Conservation (phyloP, 2,797 vertebrate species). For the Danionella dracula region DNA sequence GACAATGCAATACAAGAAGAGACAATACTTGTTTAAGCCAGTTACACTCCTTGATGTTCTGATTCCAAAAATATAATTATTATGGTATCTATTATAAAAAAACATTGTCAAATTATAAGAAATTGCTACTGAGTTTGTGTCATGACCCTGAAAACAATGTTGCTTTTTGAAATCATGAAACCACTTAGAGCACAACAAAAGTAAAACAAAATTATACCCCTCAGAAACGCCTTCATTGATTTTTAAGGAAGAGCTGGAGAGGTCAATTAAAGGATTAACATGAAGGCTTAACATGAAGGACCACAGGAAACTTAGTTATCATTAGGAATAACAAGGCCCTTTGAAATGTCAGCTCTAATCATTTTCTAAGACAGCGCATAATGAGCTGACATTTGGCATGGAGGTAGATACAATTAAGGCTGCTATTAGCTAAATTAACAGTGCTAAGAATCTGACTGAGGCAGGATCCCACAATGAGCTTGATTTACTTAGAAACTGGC, state of each 20-base stretch:
- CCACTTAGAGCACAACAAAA: no score
- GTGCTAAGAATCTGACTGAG: slow-evolving; percentile 29
- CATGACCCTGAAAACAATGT: no score
- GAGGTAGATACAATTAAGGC: slow-evolving; percentile 57
- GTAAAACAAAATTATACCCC: no score
- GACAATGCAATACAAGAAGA: no score
- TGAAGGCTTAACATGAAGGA: slow-evolving; percentile 1
- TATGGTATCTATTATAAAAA: no score
- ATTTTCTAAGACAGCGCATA: slow-evolving; percentile 26
- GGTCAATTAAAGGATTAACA: slow-evolving; percentile 13
- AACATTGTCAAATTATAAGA: no score
- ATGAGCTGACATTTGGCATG: slow-evolving; percentile 42
- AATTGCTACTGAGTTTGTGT: no score
- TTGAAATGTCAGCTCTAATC: slow-evolving; percentile 34
- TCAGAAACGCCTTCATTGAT: slow-evolving; percentile 4
- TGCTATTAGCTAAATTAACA: slow-evolving; percentile 55
- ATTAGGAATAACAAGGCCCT: slow-evolving; percentile 15
- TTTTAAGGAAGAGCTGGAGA: neutral
- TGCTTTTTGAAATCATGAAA: no score
- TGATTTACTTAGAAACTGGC: slow-evolving; percentile 57
- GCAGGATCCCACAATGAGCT: slow-evolving; percentile 52
- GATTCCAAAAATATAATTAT: no score
- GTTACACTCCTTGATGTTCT: no score
- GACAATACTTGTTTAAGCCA: no score
- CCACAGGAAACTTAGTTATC: slow-evolving; percentile 21